Percentiles rank a stretch among this genome's conserved stretches.
Conservation (phyloP, 2,888 invertebrate genomes). For the Ctenicera cuprea region DNA sequence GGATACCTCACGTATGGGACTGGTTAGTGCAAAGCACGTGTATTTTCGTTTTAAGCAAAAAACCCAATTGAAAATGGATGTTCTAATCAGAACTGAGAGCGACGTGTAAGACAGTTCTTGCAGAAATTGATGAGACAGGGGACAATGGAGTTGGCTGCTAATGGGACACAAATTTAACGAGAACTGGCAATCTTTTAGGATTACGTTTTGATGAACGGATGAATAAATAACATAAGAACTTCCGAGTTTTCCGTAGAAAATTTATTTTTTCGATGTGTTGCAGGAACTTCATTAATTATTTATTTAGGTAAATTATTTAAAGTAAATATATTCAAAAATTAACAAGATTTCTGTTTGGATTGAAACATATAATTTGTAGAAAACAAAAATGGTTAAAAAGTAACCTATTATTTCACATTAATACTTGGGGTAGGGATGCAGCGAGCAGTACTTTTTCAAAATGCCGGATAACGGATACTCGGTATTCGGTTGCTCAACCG, state of each 20-base stretch:
- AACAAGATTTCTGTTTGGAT: no score
- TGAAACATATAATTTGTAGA: no score
- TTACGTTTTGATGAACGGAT: neutral
- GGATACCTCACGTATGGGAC: conserved; percentile 55
- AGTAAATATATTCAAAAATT: no score
- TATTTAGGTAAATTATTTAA: no score
- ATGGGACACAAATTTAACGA: conserved; percentile 21
- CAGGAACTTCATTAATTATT: no score
- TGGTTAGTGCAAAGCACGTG: conserved; percentile 43
- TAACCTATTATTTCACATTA: no score
- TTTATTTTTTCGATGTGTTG: no score
- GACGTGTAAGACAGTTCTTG: conserved; percentile 20
- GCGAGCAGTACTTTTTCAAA: no score
- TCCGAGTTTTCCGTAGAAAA: neutral
- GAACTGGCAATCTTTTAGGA: conserved; percentile 6
- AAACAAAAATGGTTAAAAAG: no score
- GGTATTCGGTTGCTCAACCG: no score
- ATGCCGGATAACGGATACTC: no score
- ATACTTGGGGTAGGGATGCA: no score
- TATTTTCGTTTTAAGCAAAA: conserved; percentile 27
- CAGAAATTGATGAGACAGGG: conserved; percentile 29
- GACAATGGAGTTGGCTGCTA: conserved; percentile 27
- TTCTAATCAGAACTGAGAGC: conserved; percentile 33
- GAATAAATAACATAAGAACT: neutral
- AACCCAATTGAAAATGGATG: conserved; percentile 46